Evolutionary conservation across 2,113 vertebrate genomes (phyloP).

Genomic region (Varanus salvator): DNA sequence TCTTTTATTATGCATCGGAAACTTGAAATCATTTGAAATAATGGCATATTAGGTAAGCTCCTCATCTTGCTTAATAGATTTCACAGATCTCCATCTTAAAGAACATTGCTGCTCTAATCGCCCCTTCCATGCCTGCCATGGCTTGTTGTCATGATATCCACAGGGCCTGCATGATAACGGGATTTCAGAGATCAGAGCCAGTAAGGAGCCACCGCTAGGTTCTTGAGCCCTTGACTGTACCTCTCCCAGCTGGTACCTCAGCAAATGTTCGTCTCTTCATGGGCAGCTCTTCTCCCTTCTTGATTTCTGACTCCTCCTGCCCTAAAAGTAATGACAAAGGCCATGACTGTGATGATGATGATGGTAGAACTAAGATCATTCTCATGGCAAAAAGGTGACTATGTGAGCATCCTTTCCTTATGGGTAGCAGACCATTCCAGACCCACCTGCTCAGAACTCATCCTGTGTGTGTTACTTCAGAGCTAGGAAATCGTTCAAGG

Average conservation of each 20-base stretch:
- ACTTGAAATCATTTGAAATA: constrained; percentile 8
- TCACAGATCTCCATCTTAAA: fast-evolving
- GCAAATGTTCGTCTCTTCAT: neutral
- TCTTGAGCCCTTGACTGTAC: neutral
- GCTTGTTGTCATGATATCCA: neutral
- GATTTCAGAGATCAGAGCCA: neutral
- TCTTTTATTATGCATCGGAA: neutral
- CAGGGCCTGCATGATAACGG: no score
- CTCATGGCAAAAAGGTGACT: no score
- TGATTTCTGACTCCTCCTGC: neutral
- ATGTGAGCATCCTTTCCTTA: no score
- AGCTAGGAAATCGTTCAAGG: no score
- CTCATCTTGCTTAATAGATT: neutral
- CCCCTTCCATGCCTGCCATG: neutral
- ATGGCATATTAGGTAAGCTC: neutral
- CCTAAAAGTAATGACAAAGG: no score
- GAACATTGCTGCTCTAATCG: neutral
- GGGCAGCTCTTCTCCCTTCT: neutral
- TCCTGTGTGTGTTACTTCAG: no score
- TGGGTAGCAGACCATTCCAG: no score
- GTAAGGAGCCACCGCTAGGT: neutral
- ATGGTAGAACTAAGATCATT: no score
- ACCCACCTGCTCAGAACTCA: no score
- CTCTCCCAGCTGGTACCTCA: neutral
- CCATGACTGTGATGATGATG: no score